Percentiles rank a stretch among this genome's conserved stretches.
Evolutionary conservation across 2,888 invertebrate species (phyloP).

Genomic region (Tolmerus cingulatus): DNA sequence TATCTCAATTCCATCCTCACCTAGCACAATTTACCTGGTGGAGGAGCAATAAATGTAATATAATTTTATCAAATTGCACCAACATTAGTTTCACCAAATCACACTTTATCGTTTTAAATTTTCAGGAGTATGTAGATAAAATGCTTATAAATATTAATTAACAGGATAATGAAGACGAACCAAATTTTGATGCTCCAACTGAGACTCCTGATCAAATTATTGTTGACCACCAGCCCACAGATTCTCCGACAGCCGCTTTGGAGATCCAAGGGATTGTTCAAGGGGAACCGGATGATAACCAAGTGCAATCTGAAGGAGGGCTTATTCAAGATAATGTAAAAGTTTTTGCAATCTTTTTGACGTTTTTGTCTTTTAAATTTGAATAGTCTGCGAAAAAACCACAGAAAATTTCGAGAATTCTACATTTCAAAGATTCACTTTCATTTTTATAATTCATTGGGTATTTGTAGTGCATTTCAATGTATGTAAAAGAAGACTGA

Average conservation of each 20-base stretch:
- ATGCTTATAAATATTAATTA: neutral
- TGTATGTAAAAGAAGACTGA: neutral
- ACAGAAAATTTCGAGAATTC: too few species aligned
- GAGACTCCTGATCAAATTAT: neutral
- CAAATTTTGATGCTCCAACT: neutral
- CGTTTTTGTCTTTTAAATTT: neutral
- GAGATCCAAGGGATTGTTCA: conserved; percentile 62
- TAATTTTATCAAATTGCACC: neutral
- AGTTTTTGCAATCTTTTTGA: conserved; percentile 50
- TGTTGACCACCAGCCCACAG: neutral
- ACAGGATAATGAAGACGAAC: neutral
- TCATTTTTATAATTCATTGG: neutral
- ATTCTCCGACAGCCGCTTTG: conserved; percentile 59
- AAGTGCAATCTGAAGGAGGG: conserved; percentile 62
- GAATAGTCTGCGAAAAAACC: neutral
- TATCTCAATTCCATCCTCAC: neutral
- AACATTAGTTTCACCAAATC: neutral
- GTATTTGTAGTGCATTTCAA: neutral
- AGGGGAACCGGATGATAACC: conserved; percentile 63
- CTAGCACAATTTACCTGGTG: neutral
- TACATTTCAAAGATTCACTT: neutral
- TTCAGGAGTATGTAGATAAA: neutral
- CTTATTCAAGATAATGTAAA: conserved; percentile 52
- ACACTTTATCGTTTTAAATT: neutral
- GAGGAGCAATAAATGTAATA: neutral